These are phyloP conservation scores for Solen grandis DNA, from an alignment of 1,140 invertebrate species.

Conservation along the genomic window DNA sequence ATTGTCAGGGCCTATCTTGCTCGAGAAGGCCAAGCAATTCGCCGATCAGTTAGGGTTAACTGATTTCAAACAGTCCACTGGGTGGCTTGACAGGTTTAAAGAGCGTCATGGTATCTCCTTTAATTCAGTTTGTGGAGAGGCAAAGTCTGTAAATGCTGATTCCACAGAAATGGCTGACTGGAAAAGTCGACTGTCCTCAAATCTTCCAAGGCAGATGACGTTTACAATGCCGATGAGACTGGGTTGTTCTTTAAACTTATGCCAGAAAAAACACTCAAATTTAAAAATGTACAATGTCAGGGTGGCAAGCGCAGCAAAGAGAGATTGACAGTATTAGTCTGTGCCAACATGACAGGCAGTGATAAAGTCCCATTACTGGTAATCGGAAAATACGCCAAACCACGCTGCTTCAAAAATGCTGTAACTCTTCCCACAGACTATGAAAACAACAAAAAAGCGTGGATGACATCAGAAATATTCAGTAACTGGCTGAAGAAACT, in stretches of 20 bases:
- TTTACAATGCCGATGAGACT: conserved; percentile 57
- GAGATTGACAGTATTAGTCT: conserved; percentile 59
- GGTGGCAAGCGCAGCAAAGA: conserved; percentile 57
- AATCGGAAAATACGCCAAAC: conserved; percentile 56
- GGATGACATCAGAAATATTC: conserved; percentile 57
- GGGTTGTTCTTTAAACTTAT: conserved; percentile 42
- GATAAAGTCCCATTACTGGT: conserved; percentile 59
- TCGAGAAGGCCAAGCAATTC: too few relatives aligned
- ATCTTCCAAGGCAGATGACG: background rate
- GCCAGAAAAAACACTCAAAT: conserved; percentile 28
- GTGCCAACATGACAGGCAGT: conserved; percentile 60
- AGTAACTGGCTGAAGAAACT: conserved; percentile 24
- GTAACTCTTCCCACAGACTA: conserved; percentile 33
- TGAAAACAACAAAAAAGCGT: conserved; percentile 53
- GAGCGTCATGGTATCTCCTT: too few relatives aligned
- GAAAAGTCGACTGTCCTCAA: background rate
- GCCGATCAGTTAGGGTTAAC: too few relatives aligned
- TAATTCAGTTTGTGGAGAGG: conserved; percentile 26
- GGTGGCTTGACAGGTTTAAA: too few relatives aligned
- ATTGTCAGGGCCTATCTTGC: too few relatives aligned
- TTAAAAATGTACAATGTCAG: conserved; percentile 28
- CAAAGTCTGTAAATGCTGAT: background rate
- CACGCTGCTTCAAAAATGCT: conserved; percentile 44
- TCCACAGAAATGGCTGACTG: background rate
- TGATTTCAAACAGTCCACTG: too few relatives aligned